Evolutionary conservation across 2,113 vertebrate genomes (phyloP), one percentile per base, ranked within the genome.

Genomic region (Coracopsis vasa): DNA sequence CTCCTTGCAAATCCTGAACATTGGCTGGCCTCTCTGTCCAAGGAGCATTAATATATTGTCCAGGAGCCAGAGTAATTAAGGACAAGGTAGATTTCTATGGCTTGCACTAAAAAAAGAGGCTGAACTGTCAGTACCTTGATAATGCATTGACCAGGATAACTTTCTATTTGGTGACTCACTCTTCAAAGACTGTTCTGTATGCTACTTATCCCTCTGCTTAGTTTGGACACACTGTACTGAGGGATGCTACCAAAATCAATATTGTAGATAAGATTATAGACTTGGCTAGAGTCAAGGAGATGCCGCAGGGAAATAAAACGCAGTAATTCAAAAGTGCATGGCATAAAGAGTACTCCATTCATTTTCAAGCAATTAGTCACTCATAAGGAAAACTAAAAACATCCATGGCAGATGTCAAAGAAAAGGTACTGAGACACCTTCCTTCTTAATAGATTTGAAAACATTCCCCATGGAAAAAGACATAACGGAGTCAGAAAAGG

Each of bases 141-240:
- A 88, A 86, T 23, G 28, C 28, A 80, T 41, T 33, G 70, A 58
- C 47, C 45, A 72, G 42, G 28, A 67, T 58, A 58, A 64, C 15
- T 69, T 86, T 80, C 79, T 58, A 39, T 88, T 80, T 50, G n/a
- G 58, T 84, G 73, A 84, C 33, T 90, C 64, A 70, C 3, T 47
- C 35, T 12, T 73, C 35, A 42, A 84, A 64, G 53, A 65, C 47
- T 65, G 33, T 65, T 92, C 81, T 50, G 24, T 45, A 50, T 42
- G 47, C 67, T 72, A 14, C 84, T 65, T 91, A 61, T 61, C 48
- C 45, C 44, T 87, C 64, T 84, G 67, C 45, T 92, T 78, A 81
- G 44, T 67, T 64, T 86, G 90, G 84, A 91, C 96, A 77, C 45
- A 86, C 71, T 90, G 92, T 96, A 71, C 93, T 94, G 80, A 88